These are phyloP conservation scores for Argopecten irradians DNA, from an alignment of 1,140 invertebrate species.

Conservation along the genomic window DNA sequence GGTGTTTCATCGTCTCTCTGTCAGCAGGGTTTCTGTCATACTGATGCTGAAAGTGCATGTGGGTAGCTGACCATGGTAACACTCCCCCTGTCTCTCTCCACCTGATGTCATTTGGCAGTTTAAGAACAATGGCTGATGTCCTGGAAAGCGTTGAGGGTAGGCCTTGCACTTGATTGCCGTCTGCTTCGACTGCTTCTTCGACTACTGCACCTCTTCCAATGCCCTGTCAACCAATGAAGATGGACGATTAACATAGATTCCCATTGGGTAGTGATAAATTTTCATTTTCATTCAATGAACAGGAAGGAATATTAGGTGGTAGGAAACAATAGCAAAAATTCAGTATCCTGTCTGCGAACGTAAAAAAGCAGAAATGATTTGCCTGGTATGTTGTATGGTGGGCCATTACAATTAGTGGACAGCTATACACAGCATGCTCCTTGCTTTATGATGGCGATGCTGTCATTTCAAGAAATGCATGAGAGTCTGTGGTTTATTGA, in stretches of 20 bases:
- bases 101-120: neutral
- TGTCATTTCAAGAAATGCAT: slow-evolving; percentile 3
- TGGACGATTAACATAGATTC: neutral
- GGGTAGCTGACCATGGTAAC: neutral
- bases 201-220: neutral
- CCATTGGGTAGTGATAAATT: slow-evolving; percentile 2
- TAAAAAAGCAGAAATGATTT: neutral
- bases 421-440: neutral
- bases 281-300: neutral
- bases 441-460: neutral
- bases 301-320: neutral
- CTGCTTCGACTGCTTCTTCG: neutral
- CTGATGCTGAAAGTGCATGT: slow-evolving; percentile 2
- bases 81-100: neutral
- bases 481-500: neutral
- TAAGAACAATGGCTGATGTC: neutral
- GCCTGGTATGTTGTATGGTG: neutral
- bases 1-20: slow-evolving; percentile 19
- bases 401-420: neutral
- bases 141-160: neutral
- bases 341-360: neutral
- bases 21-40: slow-evolving; percentile 6
- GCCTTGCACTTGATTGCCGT: neutral
- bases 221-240: neutral
- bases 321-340: slow-evolving; percentile 2